These are phyloP conservation scores for Lepas anatifera DNA, from an alignment of 2,888 invertebrate genomes.

Conservation along the genomic window DNA sequence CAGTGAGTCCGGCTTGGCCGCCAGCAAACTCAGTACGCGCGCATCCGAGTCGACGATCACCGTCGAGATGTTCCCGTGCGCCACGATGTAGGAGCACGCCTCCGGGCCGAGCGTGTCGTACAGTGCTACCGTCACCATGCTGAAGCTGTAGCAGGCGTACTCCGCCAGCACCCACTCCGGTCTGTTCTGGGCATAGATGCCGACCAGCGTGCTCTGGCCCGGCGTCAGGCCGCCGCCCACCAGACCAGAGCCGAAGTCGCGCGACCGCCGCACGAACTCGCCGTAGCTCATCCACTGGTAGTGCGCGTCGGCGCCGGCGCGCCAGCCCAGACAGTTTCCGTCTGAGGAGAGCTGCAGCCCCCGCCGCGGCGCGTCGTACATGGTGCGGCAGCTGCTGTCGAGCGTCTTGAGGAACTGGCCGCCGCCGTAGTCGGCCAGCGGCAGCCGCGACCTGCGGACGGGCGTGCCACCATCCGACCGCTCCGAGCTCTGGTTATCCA, in stretches of 20 bases:
- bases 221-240: constrained; percentile 39
- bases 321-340: constrained; percentile 83
- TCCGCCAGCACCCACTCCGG: constrained; percentile 95
- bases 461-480: no score
- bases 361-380: constrained; percentile 7
- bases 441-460: neutral
- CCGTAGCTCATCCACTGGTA: constrained; percentile 89
- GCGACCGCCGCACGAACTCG: constrained; percentile 76
- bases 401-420: neutral
- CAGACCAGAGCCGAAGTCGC: constrained; percentile 83
- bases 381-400: neutral
- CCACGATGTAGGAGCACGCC: constrained; percentile 91
- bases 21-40: constrained; percentile 73
- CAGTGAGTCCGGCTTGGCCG: constrained; percentile 67
- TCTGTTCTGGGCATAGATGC: constrained; percentile 91
- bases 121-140: constrained; percentile 86
- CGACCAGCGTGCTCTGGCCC: constrained; percentile 60
- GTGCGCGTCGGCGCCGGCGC: constrained; percentile 68
- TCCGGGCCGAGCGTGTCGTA: constrained; percentile 95
- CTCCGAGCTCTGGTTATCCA: constrained; percentile 53
- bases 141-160: constrained; percentile 84
- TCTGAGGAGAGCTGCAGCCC: constrained; percentile 49
- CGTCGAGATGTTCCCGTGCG: constrained; percentile 66
- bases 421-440: neutral
- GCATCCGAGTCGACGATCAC: constrained; percentile 83